Evolutionary conservation across 2,888 invertebrate genomes (phyloP), one percentile per base, ranked within the genome.

Genomic region (Agrochola litura): DNA sequence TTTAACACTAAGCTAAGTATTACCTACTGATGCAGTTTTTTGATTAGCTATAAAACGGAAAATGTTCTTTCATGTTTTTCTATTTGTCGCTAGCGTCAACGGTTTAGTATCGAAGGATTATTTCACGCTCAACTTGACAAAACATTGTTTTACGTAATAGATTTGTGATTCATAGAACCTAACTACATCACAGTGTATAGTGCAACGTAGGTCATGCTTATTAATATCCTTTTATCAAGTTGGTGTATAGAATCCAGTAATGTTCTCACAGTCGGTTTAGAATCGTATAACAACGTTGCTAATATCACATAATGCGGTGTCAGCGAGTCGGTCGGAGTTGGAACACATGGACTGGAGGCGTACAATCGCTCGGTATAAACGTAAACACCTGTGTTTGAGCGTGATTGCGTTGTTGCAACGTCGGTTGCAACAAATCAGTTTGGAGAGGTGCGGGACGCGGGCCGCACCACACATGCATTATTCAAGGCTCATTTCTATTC

Each of bases 401-500:
- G 83, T 85, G 86, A 86, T 88, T 81, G 87, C 84, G 81, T 86
- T 87, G 89, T 89, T 88, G 89, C 89, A 89, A 87, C 85, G 88
- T 87, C 83, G 90, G 84, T 90, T 88, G 91, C 91, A 92, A 93
- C 93, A 95, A 95, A 94, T 95, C 95, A 93, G 94, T 95, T 94
- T 91, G 88, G 86, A 88, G 87, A 83, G 89, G 89, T 86, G 89
- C 83, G 90, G 89, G 86, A 87, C 88, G 90, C 89, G 91, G 91
- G 90, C 92, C 89, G 91, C 85, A 89, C 89, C 91, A 89, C 90
- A 89, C 92, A 96, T 96, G 95, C 95, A 96, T 96, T 96, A 96
- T 96, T 96, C 96, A 96, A 93, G 91, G 89, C 95, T 96, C 96
- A 96, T 96, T 96, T 94, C 96, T 96, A 96, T 96, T 96, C 96